A percentile compares a stretch with the other conserved stretches of the same genome.
These are phyloP conservation scores for Otocyon megalotis DNA, from an alignment of 2,113 vertebrate species.

Conservation along the genomic window DNA sequence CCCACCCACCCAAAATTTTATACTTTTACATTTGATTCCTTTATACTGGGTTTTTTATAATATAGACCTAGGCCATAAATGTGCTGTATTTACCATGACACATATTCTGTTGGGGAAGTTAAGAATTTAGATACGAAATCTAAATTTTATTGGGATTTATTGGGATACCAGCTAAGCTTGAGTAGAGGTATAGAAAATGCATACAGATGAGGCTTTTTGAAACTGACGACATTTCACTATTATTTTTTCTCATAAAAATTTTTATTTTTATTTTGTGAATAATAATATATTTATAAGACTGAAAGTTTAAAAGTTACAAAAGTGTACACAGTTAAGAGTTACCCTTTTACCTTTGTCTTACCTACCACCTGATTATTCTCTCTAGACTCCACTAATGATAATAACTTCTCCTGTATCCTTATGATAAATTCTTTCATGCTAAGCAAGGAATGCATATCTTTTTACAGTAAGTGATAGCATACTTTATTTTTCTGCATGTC, in stretches of 20 bases:
- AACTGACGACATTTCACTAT: not conserved
- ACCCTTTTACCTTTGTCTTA: not conserved
- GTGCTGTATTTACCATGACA: not conserved
- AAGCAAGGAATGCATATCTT: not conserved
- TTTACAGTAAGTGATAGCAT: not conserved
- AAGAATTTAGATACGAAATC: slow-evolving; percentile 11
- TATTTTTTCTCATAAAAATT: not conserved
- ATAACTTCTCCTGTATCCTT: not conserved
- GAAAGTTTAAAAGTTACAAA: not conserved
- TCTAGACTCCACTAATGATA: not conserved
- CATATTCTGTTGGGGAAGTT: slow-evolving; percentile 9
- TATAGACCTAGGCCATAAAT: not conserved
- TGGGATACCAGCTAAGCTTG: not conserved
- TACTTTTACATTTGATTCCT: slow-evolving; percentile 32
- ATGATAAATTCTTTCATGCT: not conserved
- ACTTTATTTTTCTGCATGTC: not conserved
- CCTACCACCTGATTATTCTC: not conserved
- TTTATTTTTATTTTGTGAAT: not conserved
- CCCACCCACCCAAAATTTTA: not conserved
- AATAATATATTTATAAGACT: not conserved
- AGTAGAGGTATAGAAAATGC: not conserved
- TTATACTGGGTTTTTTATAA: not conserved
- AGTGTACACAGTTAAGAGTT: not conserved
- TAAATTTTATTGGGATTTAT: not conserved
- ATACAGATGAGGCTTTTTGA: not conserved